Conservation (phyloP, 2,797 vertebrate species). For the Gymnopithys bicolor region DNA sequence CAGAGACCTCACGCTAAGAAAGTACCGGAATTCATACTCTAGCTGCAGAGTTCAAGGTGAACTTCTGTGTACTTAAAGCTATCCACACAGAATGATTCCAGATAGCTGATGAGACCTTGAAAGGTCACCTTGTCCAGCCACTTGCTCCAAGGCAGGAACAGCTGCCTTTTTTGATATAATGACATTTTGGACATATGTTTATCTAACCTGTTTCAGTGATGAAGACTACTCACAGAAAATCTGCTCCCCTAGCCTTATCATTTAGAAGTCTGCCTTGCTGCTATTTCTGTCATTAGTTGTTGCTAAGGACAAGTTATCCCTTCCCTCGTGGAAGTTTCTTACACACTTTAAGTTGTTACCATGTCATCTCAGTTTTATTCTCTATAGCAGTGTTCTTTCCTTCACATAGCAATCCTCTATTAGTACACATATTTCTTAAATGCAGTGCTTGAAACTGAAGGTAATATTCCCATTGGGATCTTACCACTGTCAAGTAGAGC, state of each 20-base stretch:
- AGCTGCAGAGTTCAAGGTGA: not conserved
- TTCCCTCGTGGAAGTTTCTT: not conserved
- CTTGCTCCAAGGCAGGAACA: slow-evolving; percentile 24
- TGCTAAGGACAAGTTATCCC: not conserved
- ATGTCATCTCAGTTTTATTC: not conserved
- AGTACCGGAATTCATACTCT: not conserved
- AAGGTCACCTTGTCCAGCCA: not conserved
- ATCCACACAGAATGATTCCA: not conserved
- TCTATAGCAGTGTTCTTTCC: not conserved
- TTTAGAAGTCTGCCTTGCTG: not conserved
- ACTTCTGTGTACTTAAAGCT: not conserved
- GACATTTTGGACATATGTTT: slow-evolving; percentile 2
- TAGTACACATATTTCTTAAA: not conserved
- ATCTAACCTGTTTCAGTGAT: not conserved
- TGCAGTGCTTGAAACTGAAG: not conserved
- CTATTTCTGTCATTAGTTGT: not conserved
- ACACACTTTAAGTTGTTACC: not conserved
- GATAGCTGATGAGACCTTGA: not conserved
- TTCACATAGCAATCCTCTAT: not conserved
- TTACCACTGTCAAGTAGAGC: not conserved
- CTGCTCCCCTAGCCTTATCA: not conserved
- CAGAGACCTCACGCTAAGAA: not conserved
- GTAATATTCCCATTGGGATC: not conserved
- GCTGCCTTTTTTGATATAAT: not conserved
- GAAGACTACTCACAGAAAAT: not conserved